Percentiles rank a stretch among this genome's conserved stretches.
phyloP scores from a whole-genome alignment of 2,797 vertebrate genomes.

The Miichthys miiuy region DNA sequence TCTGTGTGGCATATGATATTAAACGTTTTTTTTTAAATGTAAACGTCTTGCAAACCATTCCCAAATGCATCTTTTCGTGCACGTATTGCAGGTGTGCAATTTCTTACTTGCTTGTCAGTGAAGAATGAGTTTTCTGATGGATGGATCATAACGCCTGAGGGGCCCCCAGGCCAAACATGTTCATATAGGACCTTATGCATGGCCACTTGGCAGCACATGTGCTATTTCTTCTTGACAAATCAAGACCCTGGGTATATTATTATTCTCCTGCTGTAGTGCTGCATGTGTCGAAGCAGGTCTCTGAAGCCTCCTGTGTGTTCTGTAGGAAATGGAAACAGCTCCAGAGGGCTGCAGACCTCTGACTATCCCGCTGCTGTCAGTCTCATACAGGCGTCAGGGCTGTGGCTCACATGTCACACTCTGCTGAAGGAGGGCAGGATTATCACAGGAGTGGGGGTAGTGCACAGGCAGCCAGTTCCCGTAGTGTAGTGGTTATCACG shows the following conservation, averaged over 20 bases:
- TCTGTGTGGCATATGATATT: background rate
- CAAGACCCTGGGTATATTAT: background rate
- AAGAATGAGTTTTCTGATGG: conserved; percentile 1
- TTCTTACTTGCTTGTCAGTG: background rate
- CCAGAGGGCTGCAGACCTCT: conserved; percentile 22
- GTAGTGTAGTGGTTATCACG: conserved; percentile 78
- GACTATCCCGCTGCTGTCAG: conserved; percentile 34
- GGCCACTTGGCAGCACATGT: background rate
- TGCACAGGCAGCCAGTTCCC: conserved; percentile 19
- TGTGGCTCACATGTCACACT: background rate
- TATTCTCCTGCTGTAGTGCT: background rate
- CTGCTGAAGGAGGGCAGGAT: background rate
- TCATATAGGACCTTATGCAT: background rate
- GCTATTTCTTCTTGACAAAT: background rate
- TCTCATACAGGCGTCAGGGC: conserved; percentile 3
- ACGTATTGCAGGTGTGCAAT: background rate
- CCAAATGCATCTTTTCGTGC: too few species aligned
- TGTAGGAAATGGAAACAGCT: conserved; percentile 22
- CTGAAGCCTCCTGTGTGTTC: conserved; percentile 20
- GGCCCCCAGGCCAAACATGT: background rate
- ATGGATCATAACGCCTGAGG: background rate
- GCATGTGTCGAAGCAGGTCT: background rate
- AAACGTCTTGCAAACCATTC: background rate
- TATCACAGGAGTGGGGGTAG: accelerated
- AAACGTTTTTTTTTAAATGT: background rate